Evolutionary conservation across 30 jellyfish, hydroid and myxozoan genomes (phyloP), one percentile per base, ranked within the genome.

Genomic region (Mastigias papua): DNA sequence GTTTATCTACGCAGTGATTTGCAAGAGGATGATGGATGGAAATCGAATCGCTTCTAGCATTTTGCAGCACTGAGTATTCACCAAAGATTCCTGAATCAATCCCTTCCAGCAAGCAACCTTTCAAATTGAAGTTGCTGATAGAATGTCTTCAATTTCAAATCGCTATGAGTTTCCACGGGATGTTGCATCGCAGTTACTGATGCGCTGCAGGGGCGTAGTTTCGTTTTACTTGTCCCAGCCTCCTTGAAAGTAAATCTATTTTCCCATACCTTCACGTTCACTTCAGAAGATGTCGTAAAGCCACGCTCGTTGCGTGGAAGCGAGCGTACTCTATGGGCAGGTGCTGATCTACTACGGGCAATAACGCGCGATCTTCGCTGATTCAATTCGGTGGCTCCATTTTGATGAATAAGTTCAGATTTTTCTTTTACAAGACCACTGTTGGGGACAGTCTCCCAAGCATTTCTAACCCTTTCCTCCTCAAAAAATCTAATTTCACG

Each of bases 291-390:
- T 51, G 91, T 91, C 16, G 97, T 91, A 30, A 84, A 84, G 46
- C 97, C 97, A 28, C 96, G 86, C 76, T 84, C 92, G 49, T 76
- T 27, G 13, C 85, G 57, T 8, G 92, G 97, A 1, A 91, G 54
- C 27, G 97, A 58, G 29, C 88, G 74, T 34, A 79, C 73, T 3
- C 97, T 69, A 50, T 81, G 90, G 17, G 97, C 97, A 0, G 97
- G 97, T n/a, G 97, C 96, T 2, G 95, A 81, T 48, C 97, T 68
- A 72, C 95, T 81, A n/a, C 95, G 62, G 35, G 97, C 82, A 9
- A 88, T 35, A 20, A 88, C 86, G 19, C 82, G 82, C 29, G 87
- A 86, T 13, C 34, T 77, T 33, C 32, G 31, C 10, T 49, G 8
- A 13, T 37, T 19, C 25, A 8, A 1, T 20, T 23, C 51, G 5